Base-by-base conservation (phyloP, 2,797 vertebrate genomes). In the Pseudocheirus occidentalis region DNA sequence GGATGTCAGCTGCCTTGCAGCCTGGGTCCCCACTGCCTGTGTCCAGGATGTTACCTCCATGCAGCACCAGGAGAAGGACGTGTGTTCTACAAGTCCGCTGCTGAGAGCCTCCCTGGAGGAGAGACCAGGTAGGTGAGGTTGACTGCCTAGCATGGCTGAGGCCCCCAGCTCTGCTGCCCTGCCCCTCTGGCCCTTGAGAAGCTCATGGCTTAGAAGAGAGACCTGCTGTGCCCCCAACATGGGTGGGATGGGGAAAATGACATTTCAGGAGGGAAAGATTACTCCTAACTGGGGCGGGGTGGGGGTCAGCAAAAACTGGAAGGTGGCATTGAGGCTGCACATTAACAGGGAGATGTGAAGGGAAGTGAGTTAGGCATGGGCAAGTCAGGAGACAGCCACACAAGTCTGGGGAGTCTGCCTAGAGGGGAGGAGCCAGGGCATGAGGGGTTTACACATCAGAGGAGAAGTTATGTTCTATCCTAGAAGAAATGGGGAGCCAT, bases 31-130 rank as follows among this genome's bases (percentile, higher is more conserved):
- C 99, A 0, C 98, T 98, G 3, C 98, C 99, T 0, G 99, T 98
- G 96, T 99, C 99, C 98, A 99, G 97, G 98, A 99, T 99, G 98
- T 99, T 99, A 0, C 99, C 99, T 0, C 99, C 99, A 0, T 99
- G 99, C 10, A 99, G 99, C 96, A 99, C 99, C 52, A 99, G 98
- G 97, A 99, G 98, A 96, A 99, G 98, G 92, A 99, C 99, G 0
- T 99, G 99, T 0, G 99, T 99, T 98, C 99, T 99, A 98, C 99
- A 99, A 97, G 99, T 99, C 92, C 97, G 99, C 98, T 99, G 98
- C 96, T 99, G 98, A 96, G 97, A 91, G 94, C 95, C 98, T 96
- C 99, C 99, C 99, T 99, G 97, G 93, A 95, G 62, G 93, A 90
- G 90, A 94, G 46, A 92, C 0, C 0, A 10, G 6, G 52, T 4